Conservation (phyloP, 37 sponge, comb jelly and placozoan species). For the Hexactinellida sp. region DNA sequence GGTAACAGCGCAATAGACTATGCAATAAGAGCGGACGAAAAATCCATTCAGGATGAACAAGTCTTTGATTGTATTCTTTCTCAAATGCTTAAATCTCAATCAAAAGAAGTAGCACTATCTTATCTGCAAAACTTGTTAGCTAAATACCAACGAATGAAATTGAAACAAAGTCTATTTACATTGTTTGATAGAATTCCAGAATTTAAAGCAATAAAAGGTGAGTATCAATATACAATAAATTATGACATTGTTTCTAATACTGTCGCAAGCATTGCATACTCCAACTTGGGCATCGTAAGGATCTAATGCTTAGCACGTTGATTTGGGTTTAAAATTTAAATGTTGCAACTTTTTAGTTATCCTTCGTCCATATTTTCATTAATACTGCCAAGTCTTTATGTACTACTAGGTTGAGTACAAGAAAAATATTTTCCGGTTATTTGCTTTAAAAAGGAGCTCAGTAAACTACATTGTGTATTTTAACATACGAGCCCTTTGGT, state of each 20-base stretch:
- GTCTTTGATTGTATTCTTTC: neutral
- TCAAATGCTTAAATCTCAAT: neutral
- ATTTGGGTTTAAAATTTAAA: neutral
- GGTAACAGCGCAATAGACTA: neutral
- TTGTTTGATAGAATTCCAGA: neutral
- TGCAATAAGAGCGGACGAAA: neutral
- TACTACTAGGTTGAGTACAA: too few relatives aligned
- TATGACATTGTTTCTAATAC: neutral
- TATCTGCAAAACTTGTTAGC: neutral
- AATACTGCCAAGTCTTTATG: too few relatives aligned
- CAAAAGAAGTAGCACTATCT: neutral
- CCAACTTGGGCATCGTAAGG: too few relatives aligned
- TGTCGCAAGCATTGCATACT: too few relatives aligned
- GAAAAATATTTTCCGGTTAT: too few relatives aligned
- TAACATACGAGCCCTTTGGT: too few relatives aligned
- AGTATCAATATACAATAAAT: neutral
- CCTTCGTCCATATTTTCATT: too few relatives aligned
- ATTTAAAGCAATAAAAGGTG: neutral
- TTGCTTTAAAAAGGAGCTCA: too few relatives aligned
- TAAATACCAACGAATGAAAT: neutral
- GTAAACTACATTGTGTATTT: too few relatives aligned
- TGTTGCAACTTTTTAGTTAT: too few relatives aligned
- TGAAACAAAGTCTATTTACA: neutral
- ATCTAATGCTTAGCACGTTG: too few relatives aligned
- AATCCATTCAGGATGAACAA: slow-evolving; percentile 3